Base-by-base conservation (phyloP, 2,113 vertebrate species). In the Callionymus lyra region DNA sequence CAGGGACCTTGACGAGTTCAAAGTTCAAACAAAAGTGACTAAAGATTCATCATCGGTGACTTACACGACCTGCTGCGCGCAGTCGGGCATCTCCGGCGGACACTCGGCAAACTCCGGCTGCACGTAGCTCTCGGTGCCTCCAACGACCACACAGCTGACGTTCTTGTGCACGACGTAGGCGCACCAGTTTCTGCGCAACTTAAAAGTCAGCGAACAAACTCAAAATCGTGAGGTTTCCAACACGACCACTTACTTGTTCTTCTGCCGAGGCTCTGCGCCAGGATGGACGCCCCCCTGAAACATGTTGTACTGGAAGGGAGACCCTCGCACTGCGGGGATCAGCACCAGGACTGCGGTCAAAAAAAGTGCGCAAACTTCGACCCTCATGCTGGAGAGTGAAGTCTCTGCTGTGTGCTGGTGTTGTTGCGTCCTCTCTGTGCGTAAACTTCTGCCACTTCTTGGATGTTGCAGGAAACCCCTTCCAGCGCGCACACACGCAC, bases 81-180 rank as follows among this genome's bases (percentile, higher is more conserved):
- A 98, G 72, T 89, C 84, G 15, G 82, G 85, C 74, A 85, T 82
- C 80, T 83, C 85, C 80, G 74, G 87, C 34, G 87, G 75, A 67
- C 94, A 98, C 15, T 78, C 80, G 38, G 68, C 72, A 63, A 87
- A 57, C 65, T 94, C 88, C 9, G 89, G 86, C 46, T 96, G 89
- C 59, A 88, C 63, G 49, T 86, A 88, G 34, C 79, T 91, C 76
- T 93, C 90, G 2, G 85, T 85, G 34, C 87, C 87, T 65, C 87
- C 91, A 63, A 87, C 76, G 31, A 95, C 92, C 1, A 89, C 86
- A 60, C 91, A 95, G 72, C 86, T 95, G 74, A 93, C 91, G 49
- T 96, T 96, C 77, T 83, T 94, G 69, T 87, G 89, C 79, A 93
- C 91, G 0, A 98, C 86, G 63, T 89, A 88, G 12, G 95, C 95